Base-by-base conservation (phyloP, 2,888 invertebrate genomes). In the Thymelicus lineola region DNA sequence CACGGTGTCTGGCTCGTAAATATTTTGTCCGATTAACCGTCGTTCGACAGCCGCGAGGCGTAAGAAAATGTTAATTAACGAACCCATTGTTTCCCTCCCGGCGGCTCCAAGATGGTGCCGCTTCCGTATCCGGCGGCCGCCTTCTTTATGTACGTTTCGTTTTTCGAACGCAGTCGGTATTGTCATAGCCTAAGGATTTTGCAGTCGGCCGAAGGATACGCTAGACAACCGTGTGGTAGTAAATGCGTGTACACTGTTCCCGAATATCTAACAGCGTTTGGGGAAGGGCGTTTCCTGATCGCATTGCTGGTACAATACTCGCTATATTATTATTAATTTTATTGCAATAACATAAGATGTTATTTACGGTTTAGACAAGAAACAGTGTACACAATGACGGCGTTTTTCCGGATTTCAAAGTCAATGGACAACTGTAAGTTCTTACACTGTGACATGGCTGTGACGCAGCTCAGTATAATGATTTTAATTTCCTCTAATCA, bases 31-130 rank as follows among this genome's bases (percentile, higher is more conserved):
- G 94, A 93, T 93, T 93, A 93, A 93, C 91, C 91, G 91, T 94
- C 89, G 92, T 93, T 93, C 94, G 93, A 93, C 93, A 92, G 93
- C 92, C 93, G 90, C 91, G 91, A 93, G 92, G 94, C 94, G 93
- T 94, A 95, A 96, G 96, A 95, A 95, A 96, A 95, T 96, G 95
- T 96, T 96, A 96, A 96, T 96, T 96, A 96, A 96, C 95, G 95
- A 95, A 94, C 94, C 95, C 94, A 96, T 96, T 96, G 96, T 96
- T 96, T 95, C 94, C 91, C 91, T 94, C 94, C 94, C 94, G 94
- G 92, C 94, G 94, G 94, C 91, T 89, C 92, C 94, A 94, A 94
- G 93, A 93, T 91, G 94, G 93, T 94, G 93, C 91, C 92, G 92
- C 90, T 92, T 93, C 93, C 93, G 93, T 87, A 91, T 92, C 93